phyloP scores from a whole-genome alignment of 2,797 vertebrate genomes.

The Pseudochirops corinnae region DNA sequence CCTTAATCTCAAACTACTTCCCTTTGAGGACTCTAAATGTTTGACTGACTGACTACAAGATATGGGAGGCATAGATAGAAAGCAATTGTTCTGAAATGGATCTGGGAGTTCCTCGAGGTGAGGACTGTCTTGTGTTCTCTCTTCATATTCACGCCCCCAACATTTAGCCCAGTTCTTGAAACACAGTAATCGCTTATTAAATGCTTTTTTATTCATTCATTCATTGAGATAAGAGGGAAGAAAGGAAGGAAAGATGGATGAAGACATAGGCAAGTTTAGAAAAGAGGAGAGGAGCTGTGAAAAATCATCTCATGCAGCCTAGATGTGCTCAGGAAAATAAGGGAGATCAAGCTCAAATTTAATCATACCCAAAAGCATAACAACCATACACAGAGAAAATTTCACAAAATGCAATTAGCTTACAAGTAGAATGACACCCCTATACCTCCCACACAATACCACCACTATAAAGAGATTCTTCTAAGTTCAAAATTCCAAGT shows the following conservation, averaged over 20 bases:
- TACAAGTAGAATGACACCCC: background rate
- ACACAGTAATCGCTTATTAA: background rate
- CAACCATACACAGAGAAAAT: background rate
- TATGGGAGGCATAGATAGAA: background rate
- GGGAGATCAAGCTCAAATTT: background rate
- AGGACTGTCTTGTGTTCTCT: background rate
- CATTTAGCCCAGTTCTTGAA: background rate
- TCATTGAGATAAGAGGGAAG: background rate
- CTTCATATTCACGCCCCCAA: background rate
- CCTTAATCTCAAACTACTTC: background rate
- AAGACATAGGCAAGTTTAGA: background rate
- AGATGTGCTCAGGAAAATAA: background rate
- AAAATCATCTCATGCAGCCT: background rate
- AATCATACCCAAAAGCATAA: background rate
- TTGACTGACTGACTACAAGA: background rate
- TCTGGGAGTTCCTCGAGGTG: no score
- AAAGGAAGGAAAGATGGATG: background rate
- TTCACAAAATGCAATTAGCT: background rate
- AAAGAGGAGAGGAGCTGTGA: background rate
- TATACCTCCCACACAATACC: no score
- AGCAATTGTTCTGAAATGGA: background rate
- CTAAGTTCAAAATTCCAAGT: background rate
- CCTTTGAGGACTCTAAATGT: background rate
- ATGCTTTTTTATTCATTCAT: no score
- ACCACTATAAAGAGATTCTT: background rate